Conservation (phyloP, 2,888 invertebrate genomes). For the Apoderus coryli region DNA sequence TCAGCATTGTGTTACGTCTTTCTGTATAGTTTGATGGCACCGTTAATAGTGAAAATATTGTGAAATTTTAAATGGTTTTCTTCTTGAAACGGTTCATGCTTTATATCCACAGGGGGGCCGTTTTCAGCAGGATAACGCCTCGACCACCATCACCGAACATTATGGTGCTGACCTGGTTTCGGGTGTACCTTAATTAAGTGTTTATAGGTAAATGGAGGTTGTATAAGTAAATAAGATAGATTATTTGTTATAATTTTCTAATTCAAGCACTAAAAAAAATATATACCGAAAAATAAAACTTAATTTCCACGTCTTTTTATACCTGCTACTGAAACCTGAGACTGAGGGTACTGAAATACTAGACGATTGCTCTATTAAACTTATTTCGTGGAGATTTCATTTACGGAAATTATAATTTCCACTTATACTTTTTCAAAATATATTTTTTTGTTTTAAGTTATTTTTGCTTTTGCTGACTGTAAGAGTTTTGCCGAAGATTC, state of each 20-base stretch:
- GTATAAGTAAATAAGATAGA: constrained; percentile 2
- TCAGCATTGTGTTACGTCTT: constrained; percentile 8
- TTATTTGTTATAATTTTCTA: constrained; percentile 1
- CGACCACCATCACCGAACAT: not conserved
- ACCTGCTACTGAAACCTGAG: too few relatives aligned
- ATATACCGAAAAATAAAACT: too few relatives aligned
- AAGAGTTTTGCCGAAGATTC: too few relatives aligned
- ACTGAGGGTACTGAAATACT: too few relatives aligned
- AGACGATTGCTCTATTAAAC: too few relatives aligned
- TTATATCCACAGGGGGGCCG: constrained; percentile 8
- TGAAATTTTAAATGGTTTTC: constrained; percentile 9
- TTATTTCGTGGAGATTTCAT: too few relatives aligned
- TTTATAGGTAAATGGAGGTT: constrained; percentile 1
- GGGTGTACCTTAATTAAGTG: constrained; percentile 1
- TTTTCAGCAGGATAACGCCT: constrained; percentile 10
- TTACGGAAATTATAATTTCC: too few relatives aligned
- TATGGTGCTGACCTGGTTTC: constrained; percentile 2
- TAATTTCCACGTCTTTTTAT: too few relatives aligned
- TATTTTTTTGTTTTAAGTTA: too few relatives aligned
- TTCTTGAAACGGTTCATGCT: constrained; percentile 7
- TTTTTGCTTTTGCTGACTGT: too few relatives aligned
- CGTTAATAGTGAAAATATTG: constrained; percentile 7
- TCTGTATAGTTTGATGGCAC: constrained; percentile 7
- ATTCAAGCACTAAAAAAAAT: too few relatives aligned
- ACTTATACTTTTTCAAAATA: too few relatives aligned